A percentile compares a stretch with the other conserved stretches of the same genome.
Conservation (phyloP, 2,888 invertebrate species). For the Carcina quercana region DNA sequence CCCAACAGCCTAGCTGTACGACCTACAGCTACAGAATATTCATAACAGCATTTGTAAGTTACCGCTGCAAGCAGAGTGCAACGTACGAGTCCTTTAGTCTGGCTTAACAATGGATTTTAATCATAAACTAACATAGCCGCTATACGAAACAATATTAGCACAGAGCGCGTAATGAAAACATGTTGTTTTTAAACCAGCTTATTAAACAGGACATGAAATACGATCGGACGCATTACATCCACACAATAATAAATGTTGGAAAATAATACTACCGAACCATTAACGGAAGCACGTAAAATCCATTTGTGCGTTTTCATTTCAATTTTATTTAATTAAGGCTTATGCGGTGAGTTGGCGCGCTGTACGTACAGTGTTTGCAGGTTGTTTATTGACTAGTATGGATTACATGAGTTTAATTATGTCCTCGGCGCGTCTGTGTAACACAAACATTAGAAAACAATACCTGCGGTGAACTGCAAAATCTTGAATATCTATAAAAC, state of each 20-base stretch:
- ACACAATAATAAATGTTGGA: constrained; percentile 62
- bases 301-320: constrained; percentile 70
- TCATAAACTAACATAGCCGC: constrained; percentile 9
- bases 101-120: constrained; percentile 10
- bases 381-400: constrained; percentile 28
- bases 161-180: constrained; percentile 55
- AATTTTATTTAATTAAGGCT: constrained; percentile 74
- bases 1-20: too few species aligned
- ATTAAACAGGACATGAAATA: constrained; percentile 68
- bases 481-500: too few species aligned
- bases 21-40: too few species aligned
- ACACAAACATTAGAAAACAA: too few species aligned
- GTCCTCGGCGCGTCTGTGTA: too few species aligned
- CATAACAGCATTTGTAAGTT: too few species aligned
- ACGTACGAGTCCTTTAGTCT: constrained; percentile 1
- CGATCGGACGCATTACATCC: constrained; percentile 56
- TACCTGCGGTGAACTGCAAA: too few species aligned
- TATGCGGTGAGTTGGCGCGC: constrained; percentile 42
- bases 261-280: constrained; percentile 68
- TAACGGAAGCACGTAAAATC: constrained; percentile 73
- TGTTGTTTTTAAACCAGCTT: constrained; percentile 70
- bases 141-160: constrained; percentile 11
- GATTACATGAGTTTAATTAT: too few species aligned
- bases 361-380: constrained; percentile 36
- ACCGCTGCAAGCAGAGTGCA: constrained; percentile 6